phyloP scores from a whole-genome alignment of 2,888 invertebrate genomes.

The Meandrusa payeni region DNA sequence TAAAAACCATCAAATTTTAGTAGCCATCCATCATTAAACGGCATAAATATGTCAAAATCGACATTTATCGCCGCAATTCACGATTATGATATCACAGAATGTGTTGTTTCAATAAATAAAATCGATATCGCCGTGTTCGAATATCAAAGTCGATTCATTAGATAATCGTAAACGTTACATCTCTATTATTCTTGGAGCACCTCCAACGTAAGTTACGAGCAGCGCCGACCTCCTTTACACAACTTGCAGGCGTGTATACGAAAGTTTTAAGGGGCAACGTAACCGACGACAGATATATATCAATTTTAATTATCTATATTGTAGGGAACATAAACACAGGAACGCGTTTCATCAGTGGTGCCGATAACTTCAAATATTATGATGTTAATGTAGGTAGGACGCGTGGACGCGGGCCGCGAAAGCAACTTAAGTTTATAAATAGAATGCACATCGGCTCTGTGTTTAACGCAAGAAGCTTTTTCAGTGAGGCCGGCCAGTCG shows the following conservation, averaged over 20 bases:
- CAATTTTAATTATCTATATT: conserved; percentile 41
- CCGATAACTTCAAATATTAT: conserved; percentile 72
- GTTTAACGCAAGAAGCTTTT: conserved; percentile 71
- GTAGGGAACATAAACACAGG: conserved; percentile 38
- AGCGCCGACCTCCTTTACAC: conserved; percentile 36
- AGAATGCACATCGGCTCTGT: conserved; percentile 70
- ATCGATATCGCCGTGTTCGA: conserved; percentile 34
- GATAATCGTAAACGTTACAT: conserved; percentile 49
- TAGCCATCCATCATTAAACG: conserved; percentile 38
- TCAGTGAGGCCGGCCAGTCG: conserved; percentile 65
- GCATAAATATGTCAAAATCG: conserved; percentile 47
- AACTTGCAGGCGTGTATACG: conserved; percentile 28
- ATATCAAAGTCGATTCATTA: conserved; percentile 38
- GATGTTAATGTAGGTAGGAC: conserved; percentile 53
- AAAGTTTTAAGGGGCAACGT: conserved; percentile 24
- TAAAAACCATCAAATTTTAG: conserved; percentile 47
- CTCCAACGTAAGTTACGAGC: conserved; percentile 51
- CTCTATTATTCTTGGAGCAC: conserved; percentile 60
- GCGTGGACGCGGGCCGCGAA: conserved; percentile 62
- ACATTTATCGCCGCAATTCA: conserved; percentile 56
- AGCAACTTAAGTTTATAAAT: conserved; percentile 76
- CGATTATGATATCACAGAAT: conserved; percentile 48
- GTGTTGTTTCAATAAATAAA: conserved; percentile 68
- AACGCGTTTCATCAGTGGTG: conserved; percentile 63
- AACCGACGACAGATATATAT: conserved; percentile 34